phyloP scores from a whole-genome alignment of 1,140 invertebrate genomes.

The Mizuhopecten yessoensis region DNA sequence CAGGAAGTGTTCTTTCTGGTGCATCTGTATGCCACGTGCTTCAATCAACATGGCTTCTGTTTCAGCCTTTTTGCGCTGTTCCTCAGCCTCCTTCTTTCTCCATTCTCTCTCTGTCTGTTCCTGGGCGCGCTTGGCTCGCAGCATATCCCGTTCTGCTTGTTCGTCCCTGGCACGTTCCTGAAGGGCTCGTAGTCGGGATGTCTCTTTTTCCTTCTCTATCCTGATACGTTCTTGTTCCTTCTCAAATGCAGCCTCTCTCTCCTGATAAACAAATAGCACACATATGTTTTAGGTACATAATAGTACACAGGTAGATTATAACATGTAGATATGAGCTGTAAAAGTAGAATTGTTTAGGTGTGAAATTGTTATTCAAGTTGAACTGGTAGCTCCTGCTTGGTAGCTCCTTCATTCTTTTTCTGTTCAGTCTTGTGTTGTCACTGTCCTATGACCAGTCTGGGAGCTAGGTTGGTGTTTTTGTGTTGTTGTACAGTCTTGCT shows the following conservation, averaged over 20 bases:
- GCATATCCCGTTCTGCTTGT: conserved; percentile 82
- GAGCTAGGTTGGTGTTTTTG: too few species aligned
- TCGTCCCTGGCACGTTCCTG: conserved; percentile 83
- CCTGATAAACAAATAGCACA: conserved; percentile 66
- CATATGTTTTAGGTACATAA: too few species aligned
- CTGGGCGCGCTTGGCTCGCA: conserved; percentile 83
- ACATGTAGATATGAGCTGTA: too few species aligned
- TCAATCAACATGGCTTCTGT: conserved; percentile 80
- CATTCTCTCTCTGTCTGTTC: conserved; percentile 83
- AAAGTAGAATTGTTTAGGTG: too few species aligned
- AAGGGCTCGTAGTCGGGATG: conserved; percentile 79
- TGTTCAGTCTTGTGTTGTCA: too few species aligned
- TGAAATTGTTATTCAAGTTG: too few species aligned
- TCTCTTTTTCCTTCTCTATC: conserved; percentile 83
- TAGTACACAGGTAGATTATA: too few species aligned
- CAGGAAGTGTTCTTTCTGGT: conserved; percentile 82
- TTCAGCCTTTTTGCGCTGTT: conserved; percentile 80
- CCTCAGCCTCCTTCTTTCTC: conserved; percentile 82
- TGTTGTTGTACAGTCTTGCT: too few species aligned
- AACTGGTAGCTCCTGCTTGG: too few species aligned
- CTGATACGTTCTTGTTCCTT: conserved; percentile 81
- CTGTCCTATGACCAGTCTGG: too few species aligned
- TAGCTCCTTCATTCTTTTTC: too few species aligned
- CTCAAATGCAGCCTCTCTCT: conserved; percentile 82
- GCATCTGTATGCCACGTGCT: conserved; percentile 81